Evolutionary conservation across 1,140 invertebrate species (phyloP), one percentile per base, ranked within the genome.

Genomic region (Elysia chlorotica): DNA sequence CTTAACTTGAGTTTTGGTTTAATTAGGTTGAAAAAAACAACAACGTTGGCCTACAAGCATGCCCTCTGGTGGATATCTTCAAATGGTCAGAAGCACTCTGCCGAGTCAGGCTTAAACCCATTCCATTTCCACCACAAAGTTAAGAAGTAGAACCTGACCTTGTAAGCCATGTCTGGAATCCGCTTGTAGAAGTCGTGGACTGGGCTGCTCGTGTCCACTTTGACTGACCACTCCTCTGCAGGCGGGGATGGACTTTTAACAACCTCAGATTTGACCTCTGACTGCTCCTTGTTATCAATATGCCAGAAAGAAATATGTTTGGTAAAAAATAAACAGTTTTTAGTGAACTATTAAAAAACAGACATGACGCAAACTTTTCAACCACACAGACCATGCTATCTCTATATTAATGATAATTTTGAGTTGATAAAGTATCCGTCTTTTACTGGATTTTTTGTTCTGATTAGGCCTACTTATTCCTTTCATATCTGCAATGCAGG

Each of bases 111-210:
- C n/a, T 10, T 48, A 48, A 48, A 48, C n/a, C 41, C n/a, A 14
- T 48, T n/a, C n/a, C 41, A 14, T 48, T 48, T 48, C n/a, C n/a
- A 14, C n/a, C n/a, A 14, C 41, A n/a, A n/a, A 14, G 10, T 48
- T n/a, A n/a, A n/a, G n/a, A n/a, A n/a, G 41, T 59, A 59, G 10
- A 14, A 59, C 14, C 10, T 66, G 74, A 88, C 88, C 79, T 89
- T 91, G 78, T 93, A 92, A 0, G 96, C 96, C 87, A 95, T 93
- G 73, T 94, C 91, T 37, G 95, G 94, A 74, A 97, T 91, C 82
- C 91, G 91, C 79, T 94, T 91, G 61, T 93, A 89, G 86, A 96
- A 97, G 85, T 97, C 92, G 41, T 88, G 89, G 1, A 97, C 92
- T 23, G 95, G 93, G 59, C 91, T 87, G 21, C 91, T 91, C 0